Evolutionary conservation across 2,888 invertebrate genomes (phyloP), one percentile per base, ranked within the genome.

Genomic region (Nymphalis c-album): DNA sequence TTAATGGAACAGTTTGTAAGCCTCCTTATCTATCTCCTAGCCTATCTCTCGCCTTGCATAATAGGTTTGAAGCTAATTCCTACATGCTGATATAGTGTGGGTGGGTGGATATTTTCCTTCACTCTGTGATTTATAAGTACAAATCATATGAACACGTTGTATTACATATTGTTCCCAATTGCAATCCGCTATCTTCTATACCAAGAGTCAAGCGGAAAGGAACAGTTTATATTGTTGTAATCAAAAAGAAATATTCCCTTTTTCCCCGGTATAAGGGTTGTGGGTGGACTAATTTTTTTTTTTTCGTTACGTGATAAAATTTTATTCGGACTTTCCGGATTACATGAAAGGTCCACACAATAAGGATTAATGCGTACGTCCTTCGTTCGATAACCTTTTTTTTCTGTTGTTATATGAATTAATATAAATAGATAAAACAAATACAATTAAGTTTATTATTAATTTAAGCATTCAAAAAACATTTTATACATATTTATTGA

Each of bases 241-340:
- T 91, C 90, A 91, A 91, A 91, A 91, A 90, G 91, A 91, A 90
- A 91, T 91, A 91, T 90, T 86, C 89, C 79, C 89, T 88, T 90
- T 90, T 90, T 86, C 84, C 80, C 84, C 77, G 73, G 77, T 79
- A 79, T 79, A 88, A 88, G 87, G 90, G 90, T 83, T 85, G 85
- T 87, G 81, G 78, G 76, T 76, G 75, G 77, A 81, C 82, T 86
- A 85, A 82, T 82, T 86, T 86, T 35, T 7, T 85, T 80, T 84
- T 78, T 86, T 85, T 78, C 81, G 80, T 82, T 83, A 88, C 90
- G 90, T 91, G 91, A 85, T 91, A 91, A 91, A 91, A 91, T 90
- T 90, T 91, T 86, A 91, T 90, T 87, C 83, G 79, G 78, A 83
- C 86, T 88, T 88, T 88, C 83, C 86, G 87, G 87, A 90, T 90